These are phyloP conservation scores for Pachyrhynchus sulphureomaculatus DNA, from an alignment of 1,140 invertebrate species.

Conservation along the genomic window DNA sequence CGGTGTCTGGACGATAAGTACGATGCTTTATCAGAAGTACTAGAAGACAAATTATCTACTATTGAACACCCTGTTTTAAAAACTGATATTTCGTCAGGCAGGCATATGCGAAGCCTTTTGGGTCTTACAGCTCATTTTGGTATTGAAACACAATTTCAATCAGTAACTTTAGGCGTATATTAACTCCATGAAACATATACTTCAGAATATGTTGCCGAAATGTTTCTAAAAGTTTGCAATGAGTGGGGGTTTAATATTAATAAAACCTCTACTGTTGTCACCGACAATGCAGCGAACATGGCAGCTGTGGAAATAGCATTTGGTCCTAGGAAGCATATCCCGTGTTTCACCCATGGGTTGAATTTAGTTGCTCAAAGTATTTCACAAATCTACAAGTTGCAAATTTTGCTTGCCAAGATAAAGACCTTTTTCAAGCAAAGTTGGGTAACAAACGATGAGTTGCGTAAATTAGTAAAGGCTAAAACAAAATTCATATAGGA, in stretches of 20 bases:
- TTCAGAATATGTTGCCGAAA: slow-evolving; percentile 43
- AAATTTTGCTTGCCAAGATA: slow-evolving; percentile 40
- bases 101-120: no score
- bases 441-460: slow-evolving; percentile 45
- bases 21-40: no score
- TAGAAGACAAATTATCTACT: no score
- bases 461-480: slow-evolving; percentile 35
- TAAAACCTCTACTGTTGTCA: slow-evolving; percentile 49
- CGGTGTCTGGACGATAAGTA: no score
- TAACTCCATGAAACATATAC: slow-evolving; percentile 42
- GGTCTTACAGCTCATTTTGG: no score
- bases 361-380: slow-evolving; percentile 48
- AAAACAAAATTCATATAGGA: slow-evolving; percentile 45
- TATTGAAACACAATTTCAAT: slow-evolving; percentile 14
- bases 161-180: slow-evolving; percentile 42
- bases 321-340: slow-evolving; percentile 48
- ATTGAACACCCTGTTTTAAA: no score
- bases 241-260: slow-evolving; percentile 48
- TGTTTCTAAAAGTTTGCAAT: slow-evolving; percentile 42
- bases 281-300: slow-evolving; percentile 52
- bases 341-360: slow-evolving; percentile 53
- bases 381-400: slow-evolving; percentile 11
- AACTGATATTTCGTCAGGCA: no score
- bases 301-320: slow-evolving; percentile 49
- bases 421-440: slow-evolving; percentile 51